Conservation (phyloP, 2,113 vertebrate species). For the Brachypodius melanocephalos region DNA sequence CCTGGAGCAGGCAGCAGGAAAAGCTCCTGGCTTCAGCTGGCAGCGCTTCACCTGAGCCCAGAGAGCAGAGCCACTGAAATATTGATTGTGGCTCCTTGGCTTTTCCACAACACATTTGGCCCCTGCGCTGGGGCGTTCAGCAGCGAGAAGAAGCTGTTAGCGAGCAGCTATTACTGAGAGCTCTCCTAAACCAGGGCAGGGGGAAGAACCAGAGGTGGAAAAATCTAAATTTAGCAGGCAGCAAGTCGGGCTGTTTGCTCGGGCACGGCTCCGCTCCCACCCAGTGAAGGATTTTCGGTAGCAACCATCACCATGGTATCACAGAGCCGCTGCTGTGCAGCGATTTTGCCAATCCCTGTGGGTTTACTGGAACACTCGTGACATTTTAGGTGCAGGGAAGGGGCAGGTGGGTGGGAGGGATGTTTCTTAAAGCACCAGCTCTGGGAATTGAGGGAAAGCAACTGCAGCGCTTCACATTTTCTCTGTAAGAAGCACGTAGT, state of each 20-base stretch:
- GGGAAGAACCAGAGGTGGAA: conserved; percentile 5
- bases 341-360: background rate
- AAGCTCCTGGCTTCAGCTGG: background rate
- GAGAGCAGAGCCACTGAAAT: background rate
- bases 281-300: conserved; percentile 39
- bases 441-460: background rate
- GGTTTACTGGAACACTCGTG: conserved; percentile 10
- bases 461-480: background rate
- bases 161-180: background rate
- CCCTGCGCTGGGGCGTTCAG: rapidly evolving
- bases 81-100: background rate
- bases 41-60: background rate
- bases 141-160: background rate
- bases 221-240: conserved; percentile 30
- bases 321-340: background rate
- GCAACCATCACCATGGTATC: conserved; percentile 66
- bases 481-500: background rate
- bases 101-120: background rate
- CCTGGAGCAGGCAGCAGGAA: background rate
- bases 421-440: conserved; percentile 7
- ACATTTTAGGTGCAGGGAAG: conserved; percentile 42
- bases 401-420: conserved; percentile 32
- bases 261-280: background rate
- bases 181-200: background rate
- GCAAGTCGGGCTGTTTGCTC: background rate